Percentiles rank a stretch among this genome's conserved stretches.
These are phyloP conservation scores for Acleris sparsana DNA, from an alignment of 2,888 invertebrate species.

Conservation along the genomic window DNA sequence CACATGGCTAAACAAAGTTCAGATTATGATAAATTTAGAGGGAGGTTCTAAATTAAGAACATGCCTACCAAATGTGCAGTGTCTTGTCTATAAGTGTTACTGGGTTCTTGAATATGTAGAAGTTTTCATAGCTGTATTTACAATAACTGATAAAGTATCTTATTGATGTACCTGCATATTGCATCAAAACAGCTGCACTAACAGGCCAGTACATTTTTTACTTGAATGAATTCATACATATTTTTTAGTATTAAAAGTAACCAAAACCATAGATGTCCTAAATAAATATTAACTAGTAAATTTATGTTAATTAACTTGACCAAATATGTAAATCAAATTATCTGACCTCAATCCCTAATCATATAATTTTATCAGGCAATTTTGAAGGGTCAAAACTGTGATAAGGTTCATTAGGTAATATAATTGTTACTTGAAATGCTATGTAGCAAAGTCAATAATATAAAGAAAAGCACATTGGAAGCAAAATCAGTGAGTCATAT, in stretches of 20 bases:
- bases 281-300: too few relatives aligned
- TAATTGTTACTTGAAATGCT: not conserved
- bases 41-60: conserved; percentile 18
- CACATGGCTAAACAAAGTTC: conserved; percentile 32
- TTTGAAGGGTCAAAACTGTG: not conserved
- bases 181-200: too few relatives aligned
- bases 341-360: conserved; percentile 26
- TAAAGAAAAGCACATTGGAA: not conserved
- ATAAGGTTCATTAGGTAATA: not conserved
- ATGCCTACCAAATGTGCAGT: not conserved
- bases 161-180: too few relatives aligned
- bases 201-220: too few relatives aligned
- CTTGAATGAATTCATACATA: too few relatives aligned
- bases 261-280: too few relatives aligned
- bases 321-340: conserved; percentile 4
- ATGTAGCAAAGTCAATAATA: not conserved
- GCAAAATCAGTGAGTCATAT: not conserved
- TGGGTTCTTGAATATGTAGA: too few relatives aligned
- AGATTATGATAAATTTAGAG: conserved; percentile 16
- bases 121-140: too few relatives aligned
- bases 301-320: not conserved
- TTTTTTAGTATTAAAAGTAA: too few relatives aligned
- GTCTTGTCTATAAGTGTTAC: not conserved
- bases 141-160: too few relatives aligned
- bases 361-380: conserved; percentile 15